Base-by-base conservation (phyloP, 2,113 vertebrate genomes). In the Lophotis ruficrista region DNA sequence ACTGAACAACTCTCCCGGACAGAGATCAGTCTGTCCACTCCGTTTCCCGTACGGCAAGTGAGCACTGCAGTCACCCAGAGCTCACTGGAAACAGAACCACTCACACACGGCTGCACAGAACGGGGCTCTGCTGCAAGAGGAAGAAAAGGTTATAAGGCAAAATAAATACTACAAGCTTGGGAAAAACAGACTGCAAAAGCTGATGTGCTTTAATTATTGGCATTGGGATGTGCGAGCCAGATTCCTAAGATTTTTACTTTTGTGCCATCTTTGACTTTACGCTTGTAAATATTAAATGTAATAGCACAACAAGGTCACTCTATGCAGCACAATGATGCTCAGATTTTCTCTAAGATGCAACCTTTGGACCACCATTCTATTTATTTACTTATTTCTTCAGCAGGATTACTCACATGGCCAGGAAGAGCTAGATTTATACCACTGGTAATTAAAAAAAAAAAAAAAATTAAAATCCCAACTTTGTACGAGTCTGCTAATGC, bases 91-190 rank as follows among this genome's bases (percentile, higher is more conserved):
- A 60, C 22, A 51, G 57, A 65, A 48, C 21, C 21, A 7, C 14
- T 4, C 4, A 12, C n/a, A 33, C n/a, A 10, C 0, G 0, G 48
- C 48, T 17, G 7, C 65, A 25, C 23, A 77, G 62, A 1, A 0
- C 41, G 27, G 23, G 37, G 50, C 83, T 73, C 79, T 69, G 57
- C 83, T 33, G 35, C 60, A 47, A 20, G 0, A 47, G 37, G 14
- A 80, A 43, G 22, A 30, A 61, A 38, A 87, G 54, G 28, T 21
- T 70, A 14, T 10, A 56, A 80, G 37, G 37, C 66, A 88, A 76
- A 94, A 56, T 22, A 76, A 69, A 68, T 23, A 43, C 35, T 70
- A 47, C 24, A 75, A 30, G 22, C 61, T 84, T 68, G 33, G 71
- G 58, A 94, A 64, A 78, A 47, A 35, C 30, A 91, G 33, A 19